Percentiles rank a stretch among this genome's conserved stretches.
phyloP scores from a whole-genome alignment of 1,140 invertebrate genomes.

The Atta cephalotes region DNA sequence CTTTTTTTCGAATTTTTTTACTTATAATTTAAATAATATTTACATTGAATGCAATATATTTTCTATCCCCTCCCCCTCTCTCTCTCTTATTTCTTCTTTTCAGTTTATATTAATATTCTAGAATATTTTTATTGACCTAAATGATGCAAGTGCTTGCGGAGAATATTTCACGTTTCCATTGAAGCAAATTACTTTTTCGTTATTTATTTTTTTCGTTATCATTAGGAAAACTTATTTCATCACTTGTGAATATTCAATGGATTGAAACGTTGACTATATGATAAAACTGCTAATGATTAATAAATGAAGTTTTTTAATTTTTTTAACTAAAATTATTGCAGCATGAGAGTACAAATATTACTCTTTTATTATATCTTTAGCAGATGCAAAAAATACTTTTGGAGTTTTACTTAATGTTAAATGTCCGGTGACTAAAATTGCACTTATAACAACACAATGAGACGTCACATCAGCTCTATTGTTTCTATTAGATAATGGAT shows the following conservation, averaged over 20 bases:
- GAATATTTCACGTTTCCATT: background rate
- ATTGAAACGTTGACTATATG: background rate
- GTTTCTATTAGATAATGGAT: constrained; percentile 76
- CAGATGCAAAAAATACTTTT: background rate
- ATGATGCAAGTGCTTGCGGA: background rate
- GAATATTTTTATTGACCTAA: constrained; percentile 20
- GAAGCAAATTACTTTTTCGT: background rate
- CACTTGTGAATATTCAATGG: constrained; percentile 18
- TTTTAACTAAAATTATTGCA: background rate
- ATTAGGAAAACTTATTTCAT: constrained; percentile 19
- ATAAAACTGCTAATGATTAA: background rate
- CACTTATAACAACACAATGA: constrained; percentile 19
- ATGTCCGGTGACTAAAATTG: constrained; percentile 26
- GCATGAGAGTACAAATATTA: background rate
- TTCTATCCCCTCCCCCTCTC: background rate
- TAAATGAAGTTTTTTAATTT: background rate
- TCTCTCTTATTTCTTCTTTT: background rate
- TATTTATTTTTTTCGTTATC: background rate
- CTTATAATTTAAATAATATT: constrained; percentile 20
- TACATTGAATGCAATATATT: background rate
- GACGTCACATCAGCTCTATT: constrained; percentile 53
- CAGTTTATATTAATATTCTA: constrained; percentile 20
- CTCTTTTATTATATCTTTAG: background rate
- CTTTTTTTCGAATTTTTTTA: background rate
- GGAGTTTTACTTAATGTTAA: constrained; percentile 34